Evolutionary conservation across 53 echinoderm and acorn worm species (phyloP).

Genomic region (Crossaster papposus): DNA sequence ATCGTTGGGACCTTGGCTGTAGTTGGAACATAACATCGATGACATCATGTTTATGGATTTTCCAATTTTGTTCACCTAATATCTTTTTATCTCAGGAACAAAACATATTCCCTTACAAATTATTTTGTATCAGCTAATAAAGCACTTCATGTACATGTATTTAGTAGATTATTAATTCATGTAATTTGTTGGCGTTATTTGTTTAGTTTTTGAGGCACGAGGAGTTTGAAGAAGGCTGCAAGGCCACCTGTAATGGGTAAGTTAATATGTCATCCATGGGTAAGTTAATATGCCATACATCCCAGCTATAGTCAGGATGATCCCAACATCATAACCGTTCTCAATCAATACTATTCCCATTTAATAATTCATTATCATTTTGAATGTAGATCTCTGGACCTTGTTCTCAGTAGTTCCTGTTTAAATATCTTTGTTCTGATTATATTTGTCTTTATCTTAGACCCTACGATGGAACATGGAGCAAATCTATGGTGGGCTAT

Average conservation of each 20-base stretch:
- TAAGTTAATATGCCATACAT: constrained; percentile 48
- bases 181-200: constrained; percentile 8
- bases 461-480: constrained; percentile 92
- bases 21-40: no score
- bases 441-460: constrained; percentile 48
- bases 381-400: background rate
- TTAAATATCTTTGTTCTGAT: background rate
- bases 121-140: no score
- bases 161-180: background rate
- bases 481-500: constrained; percentile 89
- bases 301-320: no score
- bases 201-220: constrained; percentile 92
- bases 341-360: background rate
- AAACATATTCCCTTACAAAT: no score
- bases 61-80: no score
- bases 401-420: background rate
- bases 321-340: background rate
- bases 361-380: background rate
- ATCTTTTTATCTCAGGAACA: no score
- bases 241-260: constrained; percentile 98
- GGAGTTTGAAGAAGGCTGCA: constrained; percentile 97
- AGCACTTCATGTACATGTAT: no score
- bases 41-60: no score
- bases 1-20: no score
- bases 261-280: constrained; percentile 72